These are phyloP conservation scores for Kradibia gibbosae DNA, from an alignment of 1,140 invertebrate species.

Conservation along the genomic window DNA sequence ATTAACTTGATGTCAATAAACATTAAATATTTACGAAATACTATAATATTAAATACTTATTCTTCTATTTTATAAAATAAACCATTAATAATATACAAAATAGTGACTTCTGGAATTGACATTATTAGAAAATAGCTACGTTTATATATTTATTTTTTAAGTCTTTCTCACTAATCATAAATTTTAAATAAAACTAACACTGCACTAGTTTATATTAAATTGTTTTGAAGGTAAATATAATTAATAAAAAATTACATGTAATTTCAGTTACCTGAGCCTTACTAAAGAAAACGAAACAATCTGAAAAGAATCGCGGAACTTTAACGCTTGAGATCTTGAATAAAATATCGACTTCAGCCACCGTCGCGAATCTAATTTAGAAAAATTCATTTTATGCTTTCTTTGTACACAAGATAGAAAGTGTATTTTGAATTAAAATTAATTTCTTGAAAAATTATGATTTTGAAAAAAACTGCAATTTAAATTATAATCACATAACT, in stretches of 20 bases:
- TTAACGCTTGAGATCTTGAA: constrained; percentile 15
- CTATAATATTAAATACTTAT: neutral
- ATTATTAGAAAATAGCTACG: too few species aligned
- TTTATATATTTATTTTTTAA: too few species aligned
- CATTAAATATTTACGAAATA: too few species aligned
- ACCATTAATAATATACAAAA: too few species aligned
- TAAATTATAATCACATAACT: neutral
- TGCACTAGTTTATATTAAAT: too few species aligned
- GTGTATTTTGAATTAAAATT: neutral
- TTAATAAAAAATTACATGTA: too few species aligned
- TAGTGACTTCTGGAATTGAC: too few species aligned
- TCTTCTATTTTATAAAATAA: too few species aligned
- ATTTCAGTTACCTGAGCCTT: neutral
- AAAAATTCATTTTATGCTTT: constrained; percentile 43
- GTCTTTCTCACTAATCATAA: too few species aligned
- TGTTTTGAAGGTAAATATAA: too few species aligned
- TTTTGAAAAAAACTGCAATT: neutral
- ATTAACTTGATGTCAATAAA: neutral
- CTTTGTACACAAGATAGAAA: constrained; percentile 36
- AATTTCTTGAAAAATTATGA: constrained; percentile 11
- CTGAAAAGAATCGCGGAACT: constrained; percentile 21
- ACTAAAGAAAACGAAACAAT: neutral
- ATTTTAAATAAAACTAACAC: too few species aligned
- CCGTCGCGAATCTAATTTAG: neutral
- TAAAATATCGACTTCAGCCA: constrained; percentile 35